Evolutionary conservation across 1,140 invertebrate genomes (phyloP).

Genomic region (Trachymyrmex cornetzi): DNA sequence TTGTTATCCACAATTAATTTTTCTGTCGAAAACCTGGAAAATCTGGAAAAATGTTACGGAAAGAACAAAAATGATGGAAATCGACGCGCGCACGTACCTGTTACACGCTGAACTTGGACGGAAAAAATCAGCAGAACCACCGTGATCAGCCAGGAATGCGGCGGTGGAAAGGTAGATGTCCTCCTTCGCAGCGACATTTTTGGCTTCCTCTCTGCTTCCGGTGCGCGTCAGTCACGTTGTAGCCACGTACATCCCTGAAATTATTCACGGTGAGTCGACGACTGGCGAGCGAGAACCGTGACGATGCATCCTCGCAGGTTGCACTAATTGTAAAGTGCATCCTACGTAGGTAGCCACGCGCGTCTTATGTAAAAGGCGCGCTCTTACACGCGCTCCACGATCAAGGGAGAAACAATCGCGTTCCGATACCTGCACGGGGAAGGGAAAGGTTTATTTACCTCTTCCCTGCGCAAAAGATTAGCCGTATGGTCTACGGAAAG

Average conservation of each 20-base stretch:
- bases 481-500: not conserved
- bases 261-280: conserved; percentile 70
- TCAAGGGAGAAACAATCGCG: conserved; percentile 39
- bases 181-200: conserved; percentile 57
- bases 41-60: not conserved
- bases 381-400: conserved; percentile 14
- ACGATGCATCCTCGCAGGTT: conserved; percentile 58
- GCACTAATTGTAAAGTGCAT: conserved; percentile 35
- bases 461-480: not conserved
- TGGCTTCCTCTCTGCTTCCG: conserved; percentile 47
- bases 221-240: conserved; percentile 38
- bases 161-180: not conserved
- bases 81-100: conserved; percentile 47
- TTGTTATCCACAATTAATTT: conserved; percentile 17
- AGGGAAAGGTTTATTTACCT: conserved; percentile 51
- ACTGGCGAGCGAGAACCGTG: conserved; percentile 38
- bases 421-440: conserved; percentile 13
- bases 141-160: not conserved
- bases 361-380: conserved; percentile 32
- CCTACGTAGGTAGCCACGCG: conserved; percentile 43
- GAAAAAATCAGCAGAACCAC: conserved; percentile 20
- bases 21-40: conserved; percentile 1
- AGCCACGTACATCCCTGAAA: conserved; percentile 72
- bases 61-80: not conserved
- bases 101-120: conserved; percentile 1